A percentile compares a stretch with the other conserved stretches of the same genome.
These are phyloP conservation scores for Chymomyza amoena DNA, from an alignment of 2,888 invertebrate species.

Conservation along the genomic window DNA sequence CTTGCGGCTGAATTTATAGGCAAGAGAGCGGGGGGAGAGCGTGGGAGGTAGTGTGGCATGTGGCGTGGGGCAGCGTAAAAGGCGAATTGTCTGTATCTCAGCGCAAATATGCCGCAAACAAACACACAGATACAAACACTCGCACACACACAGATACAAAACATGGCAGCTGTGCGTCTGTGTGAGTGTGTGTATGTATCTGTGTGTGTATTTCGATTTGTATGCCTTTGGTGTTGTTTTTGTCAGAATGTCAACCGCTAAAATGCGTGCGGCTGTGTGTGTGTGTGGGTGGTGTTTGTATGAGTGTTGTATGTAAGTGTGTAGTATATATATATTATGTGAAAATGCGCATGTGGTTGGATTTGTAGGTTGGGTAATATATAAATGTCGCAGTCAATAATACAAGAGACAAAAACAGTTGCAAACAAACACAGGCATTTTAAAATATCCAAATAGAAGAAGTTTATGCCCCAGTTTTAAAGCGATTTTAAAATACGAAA, in stretches of 20 bases:
- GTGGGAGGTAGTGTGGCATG: not conserved
- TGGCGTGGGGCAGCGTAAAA: not conserved
- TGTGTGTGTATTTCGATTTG: slow-evolving; percentile 19
- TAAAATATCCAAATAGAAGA: slow-evolving; percentile 1
- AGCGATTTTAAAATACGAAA: not conserved
- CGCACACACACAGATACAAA: not conserved
- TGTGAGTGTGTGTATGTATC: not conserved
- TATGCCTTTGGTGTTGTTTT: slow-evolving; percentile 43
- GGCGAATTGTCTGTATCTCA: not conserved
- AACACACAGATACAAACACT: not conserved
- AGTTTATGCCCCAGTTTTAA: not conserved
- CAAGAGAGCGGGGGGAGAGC: slow-evolving; percentile 23
- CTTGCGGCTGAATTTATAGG: slow-evolving; percentile 44
- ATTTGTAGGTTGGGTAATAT: not conserved
- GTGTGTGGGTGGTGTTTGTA: not conserved
- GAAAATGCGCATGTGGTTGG: slow-evolving; percentile 63
- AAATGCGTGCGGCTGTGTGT: slow-evolving; percentile 47
- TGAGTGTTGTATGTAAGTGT: not conserved
- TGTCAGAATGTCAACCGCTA: slow-evolving; percentile 57
- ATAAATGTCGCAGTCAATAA: slow-evolving; percentile 68
- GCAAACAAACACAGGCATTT: slow-evolving; percentile 3
- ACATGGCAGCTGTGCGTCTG: not conserved
- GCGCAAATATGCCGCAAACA: not conserved
- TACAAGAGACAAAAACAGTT: slow-evolving; percentile 36
- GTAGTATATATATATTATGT: slow-evolving; percentile 52